phyloP scores from a whole-genome alignment of 2,113 vertebrate genomes.

The Phalacrocorax carbo region DNA sequence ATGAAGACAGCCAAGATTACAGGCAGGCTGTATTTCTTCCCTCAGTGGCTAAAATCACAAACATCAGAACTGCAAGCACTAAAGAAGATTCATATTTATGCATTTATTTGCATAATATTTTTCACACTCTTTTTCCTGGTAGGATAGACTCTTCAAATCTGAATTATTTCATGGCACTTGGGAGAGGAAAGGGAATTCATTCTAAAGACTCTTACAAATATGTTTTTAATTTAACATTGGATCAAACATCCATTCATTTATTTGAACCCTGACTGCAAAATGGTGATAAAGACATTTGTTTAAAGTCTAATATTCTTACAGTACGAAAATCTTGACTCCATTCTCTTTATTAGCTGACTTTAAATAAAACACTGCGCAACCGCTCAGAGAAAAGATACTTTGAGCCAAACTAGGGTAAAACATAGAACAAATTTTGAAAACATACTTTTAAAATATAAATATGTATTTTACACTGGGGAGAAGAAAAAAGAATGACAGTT shows the following conservation, averaged over 20 bases:
- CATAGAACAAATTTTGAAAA: not conserved
- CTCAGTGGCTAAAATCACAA: not conserved
- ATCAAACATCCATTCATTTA: constrained; percentile 25
- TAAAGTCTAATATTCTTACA: constrained; percentile 10
- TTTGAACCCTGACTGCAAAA: constrained; percentile 33
- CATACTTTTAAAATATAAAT: not conserved
- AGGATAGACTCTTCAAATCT: not conserved
- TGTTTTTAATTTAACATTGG: constrained; percentile 26
- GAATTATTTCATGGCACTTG: not conserved
- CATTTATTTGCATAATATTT: constrained; percentile 25
- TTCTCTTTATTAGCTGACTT: constrained; percentile 1
- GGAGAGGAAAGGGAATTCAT: not conserved
- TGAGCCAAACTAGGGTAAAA: not conserved
- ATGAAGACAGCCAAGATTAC: not conserved
- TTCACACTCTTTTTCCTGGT: not conserved
- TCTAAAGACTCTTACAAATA: constrained; percentile 8
- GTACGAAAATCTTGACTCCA: not conserved
- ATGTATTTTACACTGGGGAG: not conserved
- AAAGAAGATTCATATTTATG: constrained; percentile 2
- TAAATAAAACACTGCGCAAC: not conserved
- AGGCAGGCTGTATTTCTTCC: not conserved
- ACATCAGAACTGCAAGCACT: not conserved
- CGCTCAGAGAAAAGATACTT: constrained; percentile 27
- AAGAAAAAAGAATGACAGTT: not conserved
- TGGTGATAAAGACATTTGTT: constrained; percentile 26